phyloP scores from a whole-genome alignment of 2,113 vertebrate genomes.

The Labeo rohita region DNA sequence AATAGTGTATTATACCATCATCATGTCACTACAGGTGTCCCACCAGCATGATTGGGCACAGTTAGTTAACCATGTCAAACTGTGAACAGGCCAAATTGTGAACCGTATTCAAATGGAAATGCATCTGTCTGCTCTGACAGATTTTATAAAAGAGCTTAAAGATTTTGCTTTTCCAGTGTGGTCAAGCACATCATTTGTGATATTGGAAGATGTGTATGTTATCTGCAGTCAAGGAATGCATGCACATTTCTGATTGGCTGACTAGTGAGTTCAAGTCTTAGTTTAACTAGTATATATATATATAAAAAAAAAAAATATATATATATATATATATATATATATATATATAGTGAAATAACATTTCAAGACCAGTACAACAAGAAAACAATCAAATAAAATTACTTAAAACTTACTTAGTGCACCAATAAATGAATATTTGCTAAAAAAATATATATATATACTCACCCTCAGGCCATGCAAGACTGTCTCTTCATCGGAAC shows the following conservation, averaged over 20 bases:
- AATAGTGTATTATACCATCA: not conserved
- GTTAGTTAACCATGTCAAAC: not conserved
- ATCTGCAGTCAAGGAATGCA: not conserved
- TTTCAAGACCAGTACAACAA: not conserved
- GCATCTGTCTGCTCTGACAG: not conserved
- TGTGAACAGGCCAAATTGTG: not conserved
- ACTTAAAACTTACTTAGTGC: not conserved
- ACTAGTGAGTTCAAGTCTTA: not conserved
- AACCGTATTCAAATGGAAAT: not conserved
- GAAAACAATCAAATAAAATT: not conserved
- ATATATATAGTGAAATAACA: not conserved
- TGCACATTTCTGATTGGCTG: not conserved
- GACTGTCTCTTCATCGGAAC: not conserved
- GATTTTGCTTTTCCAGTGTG: not conserved
- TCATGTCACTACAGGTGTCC: not conserved
- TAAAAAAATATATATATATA: too few species aligned
- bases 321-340: not conserved
- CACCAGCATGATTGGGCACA: not conserved
- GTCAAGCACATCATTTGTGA: not conserved
- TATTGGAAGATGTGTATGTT: not conserved
- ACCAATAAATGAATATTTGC: too few species aligned
- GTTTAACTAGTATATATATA: not conserved
- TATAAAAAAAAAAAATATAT: too few species aligned
- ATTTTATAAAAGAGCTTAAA: not conserved
- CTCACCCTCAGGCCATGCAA: not conserved